Evolutionary conservation across 2,797 vertebrate genomes (phyloP).

Genomic region (Geotrypetes seraphini): DNA sequence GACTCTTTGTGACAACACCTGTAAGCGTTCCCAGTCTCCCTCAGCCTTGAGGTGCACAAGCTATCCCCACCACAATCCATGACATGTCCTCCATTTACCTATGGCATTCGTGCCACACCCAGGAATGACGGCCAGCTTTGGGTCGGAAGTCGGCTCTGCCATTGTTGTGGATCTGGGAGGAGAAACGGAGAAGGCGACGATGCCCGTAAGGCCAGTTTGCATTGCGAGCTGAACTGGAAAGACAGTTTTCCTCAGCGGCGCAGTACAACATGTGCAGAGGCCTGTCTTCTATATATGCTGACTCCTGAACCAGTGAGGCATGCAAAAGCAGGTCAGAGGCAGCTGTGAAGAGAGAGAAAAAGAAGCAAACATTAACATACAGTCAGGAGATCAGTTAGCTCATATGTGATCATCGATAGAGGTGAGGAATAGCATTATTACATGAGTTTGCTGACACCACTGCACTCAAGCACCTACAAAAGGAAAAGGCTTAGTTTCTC

Average conservation of each 20-base stretch:
- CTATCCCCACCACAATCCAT: neutral
- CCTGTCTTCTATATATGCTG: conserved; percentile 90
- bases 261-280: conserved; percentile 96
- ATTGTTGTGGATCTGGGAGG: conserved; percentile 93
- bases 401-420: too few relatives aligned
- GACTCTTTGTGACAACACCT: too few relatives aligned
- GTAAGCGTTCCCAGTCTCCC: neutral
- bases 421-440: too few relatives aligned
- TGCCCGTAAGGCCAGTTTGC: conserved; percentile 97
- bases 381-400: too few relatives aligned
- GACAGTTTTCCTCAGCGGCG: conserved; percentile 88
- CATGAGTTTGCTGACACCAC: too few relatives aligned
- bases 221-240: conserved; percentile 73
- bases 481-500: too few relatives aligned
- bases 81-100: conserved; percentile 51
- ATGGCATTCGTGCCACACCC: conserved; percentile 97
- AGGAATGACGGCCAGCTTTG: conserved; percentile 90
- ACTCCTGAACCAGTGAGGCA: conserved; percentile 81
- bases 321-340: conserved; percentile 88
- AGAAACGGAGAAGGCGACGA: conserved; percentile 90
- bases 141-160: conserved; percentile 92
- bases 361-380: too few relatives aligned
- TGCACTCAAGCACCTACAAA: too few relatives aligned
- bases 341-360: conserved; percentile 48
- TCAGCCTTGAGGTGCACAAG: fast-evolving